Evolutionary conservation across 2,113 vertebrate species (phyloP).

Genomic region (Calypte anna): DNA sequence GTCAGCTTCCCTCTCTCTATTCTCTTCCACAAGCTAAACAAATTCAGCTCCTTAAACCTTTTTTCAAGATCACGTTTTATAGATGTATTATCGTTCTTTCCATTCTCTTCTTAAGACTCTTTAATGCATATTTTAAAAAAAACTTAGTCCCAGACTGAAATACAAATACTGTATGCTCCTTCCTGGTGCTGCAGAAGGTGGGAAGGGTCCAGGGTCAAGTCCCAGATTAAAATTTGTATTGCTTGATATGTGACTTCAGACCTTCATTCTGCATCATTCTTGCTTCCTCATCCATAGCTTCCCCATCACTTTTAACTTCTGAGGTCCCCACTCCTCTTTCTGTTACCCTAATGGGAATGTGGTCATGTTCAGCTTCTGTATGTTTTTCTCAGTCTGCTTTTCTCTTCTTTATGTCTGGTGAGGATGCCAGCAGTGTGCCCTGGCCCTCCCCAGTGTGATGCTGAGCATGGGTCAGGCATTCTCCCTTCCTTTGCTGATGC

Average conservation of each 20-base stretch:
- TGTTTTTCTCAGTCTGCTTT: background rate
- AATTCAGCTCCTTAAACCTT: background rate
- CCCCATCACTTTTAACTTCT: background rate
- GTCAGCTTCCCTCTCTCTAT: background rate
- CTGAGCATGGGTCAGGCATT: background rate
- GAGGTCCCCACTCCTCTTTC: background rate
- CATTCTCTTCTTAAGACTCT: background rate
- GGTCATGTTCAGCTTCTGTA: accelerated
- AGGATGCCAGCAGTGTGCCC: background rate
- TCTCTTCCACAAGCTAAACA: background rate
- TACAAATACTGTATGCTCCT: background rate
- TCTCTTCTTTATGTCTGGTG: background rate
- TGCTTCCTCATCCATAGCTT: background rate
- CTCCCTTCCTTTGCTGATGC: background rate
- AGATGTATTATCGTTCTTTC: background rate
- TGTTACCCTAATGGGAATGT: background rate
- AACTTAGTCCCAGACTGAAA: background rate
- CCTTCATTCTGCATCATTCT: background rate
- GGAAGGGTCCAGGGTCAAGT: background rate
- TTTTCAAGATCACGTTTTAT: background rate
- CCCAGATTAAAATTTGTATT: background rate
- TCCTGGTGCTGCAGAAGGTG: background rate
- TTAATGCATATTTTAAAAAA: background rate
- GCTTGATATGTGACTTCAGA: accelerated
- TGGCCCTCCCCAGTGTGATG: background rate